Conservation (phyloP, 2,797 vertebrate genomes). For the Cuculus canorus region DNA sequence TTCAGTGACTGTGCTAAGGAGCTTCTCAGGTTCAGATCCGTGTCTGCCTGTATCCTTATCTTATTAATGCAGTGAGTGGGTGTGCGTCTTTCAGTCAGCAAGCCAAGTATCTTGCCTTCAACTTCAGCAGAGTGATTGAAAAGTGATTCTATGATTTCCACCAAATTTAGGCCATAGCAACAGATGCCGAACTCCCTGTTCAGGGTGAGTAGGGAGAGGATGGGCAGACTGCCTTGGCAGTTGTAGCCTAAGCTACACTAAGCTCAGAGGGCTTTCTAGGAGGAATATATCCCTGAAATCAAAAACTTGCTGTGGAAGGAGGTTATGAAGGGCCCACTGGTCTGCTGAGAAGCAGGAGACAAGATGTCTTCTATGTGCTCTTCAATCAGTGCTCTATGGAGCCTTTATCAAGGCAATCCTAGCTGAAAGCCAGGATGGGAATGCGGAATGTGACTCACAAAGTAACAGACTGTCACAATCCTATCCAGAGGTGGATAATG, state of each 20-base stretch:
- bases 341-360: neutral
- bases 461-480: neutral
- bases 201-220: neutral
- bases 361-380: neutral
- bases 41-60: neutral
- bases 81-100: neutral
- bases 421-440: neutral
- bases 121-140: neutral
- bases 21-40: neutral
- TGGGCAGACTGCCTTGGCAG: neutral
- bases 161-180: neutral
- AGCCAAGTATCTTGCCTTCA: neutral
- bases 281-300: neutral
- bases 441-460: neutral
- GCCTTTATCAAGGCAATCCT: neutral
- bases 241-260: neutral
- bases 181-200: neutral
- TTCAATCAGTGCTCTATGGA: rapidly evolving
- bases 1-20: neutral
- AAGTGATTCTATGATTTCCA: neutral
- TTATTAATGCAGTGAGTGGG: neutral
- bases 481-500: neutral
- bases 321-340: neutral
- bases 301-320: neutral
- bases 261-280: neutral